phyloP scores from a whole-genome alignment of 2,113 vertebrate species.

The Ochotona princeps region DNA sequence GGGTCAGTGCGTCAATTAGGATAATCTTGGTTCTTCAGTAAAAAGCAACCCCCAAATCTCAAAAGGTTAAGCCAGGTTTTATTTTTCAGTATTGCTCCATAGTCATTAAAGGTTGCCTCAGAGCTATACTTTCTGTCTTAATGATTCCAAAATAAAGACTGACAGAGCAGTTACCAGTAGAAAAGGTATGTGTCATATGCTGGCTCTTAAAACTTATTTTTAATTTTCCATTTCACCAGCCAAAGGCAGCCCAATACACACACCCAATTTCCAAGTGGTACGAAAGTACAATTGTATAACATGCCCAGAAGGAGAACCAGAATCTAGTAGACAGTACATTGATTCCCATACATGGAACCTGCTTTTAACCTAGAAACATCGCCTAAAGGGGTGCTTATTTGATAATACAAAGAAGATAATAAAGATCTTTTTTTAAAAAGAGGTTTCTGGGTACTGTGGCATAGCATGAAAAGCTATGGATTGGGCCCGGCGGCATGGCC shows the following conservation, averaged over 20 bases:
- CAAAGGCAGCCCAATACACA: conserved; percentile 4
- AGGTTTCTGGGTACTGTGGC: neutral
- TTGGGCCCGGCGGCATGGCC: too few relatives aligned
- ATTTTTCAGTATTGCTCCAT: conserved; percentile 31
- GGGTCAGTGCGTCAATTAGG: neutral
- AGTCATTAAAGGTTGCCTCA: neutral
- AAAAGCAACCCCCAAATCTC: conserved; percentile 26
- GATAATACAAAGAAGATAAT: neutral
- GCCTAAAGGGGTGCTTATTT: neutral
- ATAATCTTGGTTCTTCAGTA: neutral
- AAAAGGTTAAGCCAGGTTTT: conserved; percentile 32
- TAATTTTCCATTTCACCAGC: conserved; percentile 28
- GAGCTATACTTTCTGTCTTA: conserved; percentile 26
- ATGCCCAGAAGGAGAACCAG: neutral
- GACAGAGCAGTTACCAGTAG: neutral
- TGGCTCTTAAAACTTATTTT: neutral
- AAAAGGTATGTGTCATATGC: neutral
- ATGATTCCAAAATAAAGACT: conserved; percentile 47
- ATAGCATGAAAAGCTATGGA: too few relatives aligned
- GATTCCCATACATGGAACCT: neutral
- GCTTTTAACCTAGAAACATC: neutral
- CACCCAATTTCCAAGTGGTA: neutral
- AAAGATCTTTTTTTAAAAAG: neutral
- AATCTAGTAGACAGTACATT: neutral
- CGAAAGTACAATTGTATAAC: neutral